Evolutionary conservation across 2,113 vertebrate species (phyloP).

Genomic region (Sphaerodactylus townsendi): DNA sequence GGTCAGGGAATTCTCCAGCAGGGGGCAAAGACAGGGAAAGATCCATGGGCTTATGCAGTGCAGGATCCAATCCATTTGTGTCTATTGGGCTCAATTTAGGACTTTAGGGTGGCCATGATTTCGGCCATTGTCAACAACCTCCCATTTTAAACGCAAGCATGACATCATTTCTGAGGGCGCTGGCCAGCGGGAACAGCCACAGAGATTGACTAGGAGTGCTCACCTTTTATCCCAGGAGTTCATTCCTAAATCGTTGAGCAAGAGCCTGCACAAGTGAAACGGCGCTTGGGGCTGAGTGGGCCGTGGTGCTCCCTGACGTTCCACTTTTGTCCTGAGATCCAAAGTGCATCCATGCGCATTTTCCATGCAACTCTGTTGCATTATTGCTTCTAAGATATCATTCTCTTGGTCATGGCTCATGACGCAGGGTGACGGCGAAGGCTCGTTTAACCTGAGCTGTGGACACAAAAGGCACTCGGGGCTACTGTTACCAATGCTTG

Average conservation of each 20-base stretch:
- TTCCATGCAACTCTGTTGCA: constrained; percentile 82
- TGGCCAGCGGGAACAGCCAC: neutral
- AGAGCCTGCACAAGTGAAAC: constrained; percentile 94
- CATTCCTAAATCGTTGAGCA: constrained; percentile 95
- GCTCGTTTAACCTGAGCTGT: constrained; percentile 86
- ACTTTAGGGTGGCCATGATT: neutral
- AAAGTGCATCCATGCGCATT: constrained; percentile 70
- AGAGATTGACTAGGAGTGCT: neutral
- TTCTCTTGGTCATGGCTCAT: constrained; percentile 88
- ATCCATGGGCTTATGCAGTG: no score
- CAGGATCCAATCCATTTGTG: neutral
- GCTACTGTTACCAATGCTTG: constrained; percentile 85
- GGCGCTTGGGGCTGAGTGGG: constrained; percentile 86
- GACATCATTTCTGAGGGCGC: neutral
- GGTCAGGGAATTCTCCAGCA: no score
- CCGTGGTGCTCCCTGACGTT: constrained; percentile 77
- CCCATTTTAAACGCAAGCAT: neutral
- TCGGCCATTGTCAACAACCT: neutral
- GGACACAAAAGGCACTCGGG: constrained; percentile 91
- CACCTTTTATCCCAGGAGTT: constrained; percentile 99
- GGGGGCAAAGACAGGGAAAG: no score
- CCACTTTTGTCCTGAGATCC: constrained; percentile 71
- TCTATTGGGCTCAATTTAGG: neutral
- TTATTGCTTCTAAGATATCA: constrained; percentile 82
- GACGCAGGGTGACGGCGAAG: constrained; percentile 82